A percentile compares a stretch with the other conserved stretches of the same genome.
These are phyloP conservation scores for Acomys russatus DNA, from an alignment of 2,797 vertebrate species.

Conservation along the genomic window DNA sequence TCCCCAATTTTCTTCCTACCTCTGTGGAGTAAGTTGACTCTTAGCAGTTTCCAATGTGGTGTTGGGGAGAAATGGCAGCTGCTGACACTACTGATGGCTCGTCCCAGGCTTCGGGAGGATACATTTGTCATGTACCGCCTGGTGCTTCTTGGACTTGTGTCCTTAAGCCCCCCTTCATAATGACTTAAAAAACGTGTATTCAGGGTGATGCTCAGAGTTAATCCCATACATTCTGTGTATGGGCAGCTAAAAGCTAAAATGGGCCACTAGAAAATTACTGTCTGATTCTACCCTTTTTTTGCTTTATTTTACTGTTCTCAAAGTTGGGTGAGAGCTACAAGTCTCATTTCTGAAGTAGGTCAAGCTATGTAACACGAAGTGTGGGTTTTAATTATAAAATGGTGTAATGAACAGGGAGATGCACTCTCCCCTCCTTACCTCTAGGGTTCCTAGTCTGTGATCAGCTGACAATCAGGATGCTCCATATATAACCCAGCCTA, in stretches of 20 bases:
- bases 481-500: not conserved
- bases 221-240: not conserved
- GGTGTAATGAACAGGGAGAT: not conserved
- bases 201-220: conserved; percentile 13
- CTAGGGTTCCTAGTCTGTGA: not conserved
- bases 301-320: conserved; percentile 35
- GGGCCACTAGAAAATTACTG: not conserved
- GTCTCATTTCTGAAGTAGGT: conserved; percentile 17
- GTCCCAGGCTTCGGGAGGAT: not conserved
- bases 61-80: not conserved
- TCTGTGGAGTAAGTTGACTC: not conserved
- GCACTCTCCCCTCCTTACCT: not conserved
- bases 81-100: not conserved
- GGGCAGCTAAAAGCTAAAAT: conserved; percentile 35
- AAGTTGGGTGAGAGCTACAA: conserved; percentile 5
- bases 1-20: not conserved
- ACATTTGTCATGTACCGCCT: not conserved
- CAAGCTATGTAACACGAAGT: not conserved
- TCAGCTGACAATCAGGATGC: not conserved
- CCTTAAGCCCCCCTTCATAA: not conserved
- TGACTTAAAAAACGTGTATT: not conserved
- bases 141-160: conserved; percentile 22
- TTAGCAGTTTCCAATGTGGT: not conserved
- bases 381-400: not conserved
- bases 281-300: conserved; percentile 3